These are phyloP conservation scores for Ecdyonurus torrentis DNA, from an alignment of 2,888 invertebrate species.

Conservation along the genomic window DNA sequence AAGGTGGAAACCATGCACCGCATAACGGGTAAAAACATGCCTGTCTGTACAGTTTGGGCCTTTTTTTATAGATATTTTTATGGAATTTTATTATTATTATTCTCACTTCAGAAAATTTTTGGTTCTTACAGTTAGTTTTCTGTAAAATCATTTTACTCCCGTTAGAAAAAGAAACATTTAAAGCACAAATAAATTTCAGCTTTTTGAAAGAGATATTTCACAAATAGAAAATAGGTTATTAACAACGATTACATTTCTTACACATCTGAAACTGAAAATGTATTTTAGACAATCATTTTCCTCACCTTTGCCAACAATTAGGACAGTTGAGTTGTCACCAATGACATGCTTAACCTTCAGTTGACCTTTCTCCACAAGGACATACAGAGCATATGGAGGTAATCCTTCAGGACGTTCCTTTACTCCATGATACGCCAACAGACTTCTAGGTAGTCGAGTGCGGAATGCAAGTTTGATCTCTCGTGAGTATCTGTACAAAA, in stretches of 20 bases:
- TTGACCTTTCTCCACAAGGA: conserved; percentile 83
- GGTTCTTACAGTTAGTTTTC: too few species aligned
- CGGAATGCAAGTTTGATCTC: conserved; percentile 81
- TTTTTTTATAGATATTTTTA: too few species aligned
- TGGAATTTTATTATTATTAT: not conserved
- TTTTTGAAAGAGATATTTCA: not conserved
- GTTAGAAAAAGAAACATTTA: too few species aligned
- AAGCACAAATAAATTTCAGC: not conserved
- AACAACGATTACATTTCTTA: not conserved
- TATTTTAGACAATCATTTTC: not conserved
- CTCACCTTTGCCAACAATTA: conserved; percentile 63
- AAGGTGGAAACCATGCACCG: too few species aligned
- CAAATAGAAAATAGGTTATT: conserved; percentile 4
- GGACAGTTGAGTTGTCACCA: conserved; percentile 66
- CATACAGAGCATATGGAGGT: conserved; percentile 78
- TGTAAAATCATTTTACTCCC: too few species aligned
- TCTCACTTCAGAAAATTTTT: not conserved
- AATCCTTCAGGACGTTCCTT: conserved; percentile 64
- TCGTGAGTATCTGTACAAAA: conserved; percentile 49
- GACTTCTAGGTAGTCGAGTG: conserved; percentile 71
- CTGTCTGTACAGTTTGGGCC: too few species aligned
- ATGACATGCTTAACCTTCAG: conserved; percentile 84
- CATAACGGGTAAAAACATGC: too few species aligned
- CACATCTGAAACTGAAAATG: not conserved
- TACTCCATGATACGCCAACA: conserved; percentile 79